phyloP scores from a whole-genome alignment of 1,140 invertebrate species.

The Latrodectus geometricus region DNA sequence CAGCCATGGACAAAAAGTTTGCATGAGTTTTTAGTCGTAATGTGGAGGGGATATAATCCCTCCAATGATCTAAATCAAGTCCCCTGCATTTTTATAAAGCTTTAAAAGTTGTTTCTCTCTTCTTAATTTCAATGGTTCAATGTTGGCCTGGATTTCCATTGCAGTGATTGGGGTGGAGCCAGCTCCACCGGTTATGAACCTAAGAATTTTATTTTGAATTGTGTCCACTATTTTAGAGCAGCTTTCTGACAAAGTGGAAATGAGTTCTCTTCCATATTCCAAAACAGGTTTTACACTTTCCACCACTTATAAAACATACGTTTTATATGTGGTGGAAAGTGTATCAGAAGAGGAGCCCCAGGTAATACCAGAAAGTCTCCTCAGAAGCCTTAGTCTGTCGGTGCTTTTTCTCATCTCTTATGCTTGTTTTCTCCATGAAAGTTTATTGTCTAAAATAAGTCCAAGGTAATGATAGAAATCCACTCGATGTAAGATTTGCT shows the following conservation, averaged over 20 bases:
- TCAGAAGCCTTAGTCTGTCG: background rate
- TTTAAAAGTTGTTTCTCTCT: slow-evolving; percentile 24
- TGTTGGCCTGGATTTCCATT: background rate
- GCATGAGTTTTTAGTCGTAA: background rate
- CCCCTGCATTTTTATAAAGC: background rate
- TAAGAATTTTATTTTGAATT: slow-evolving; percentile 22
- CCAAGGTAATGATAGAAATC: too few relatives aligned
- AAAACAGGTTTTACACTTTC: background rate
- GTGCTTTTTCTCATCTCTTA: background rate
- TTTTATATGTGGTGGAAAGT: background rate
- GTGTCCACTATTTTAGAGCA: slow-evolving; percentile 1
- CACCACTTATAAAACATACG: too few relatives aligned
- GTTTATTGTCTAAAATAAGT: too few relatives aligned
- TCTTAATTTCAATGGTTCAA: slow-evolving; percentile 12
- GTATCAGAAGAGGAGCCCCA: slow-evolving; percentile 1
- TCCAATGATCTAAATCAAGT: background rate
- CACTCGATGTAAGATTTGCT: too few relatives aligned
- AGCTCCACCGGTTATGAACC: slow-evolving; percentile 2
- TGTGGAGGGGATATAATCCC: background rate
- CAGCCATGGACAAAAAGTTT: background rate
- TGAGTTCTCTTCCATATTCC: slow-evolving; percentile 18
- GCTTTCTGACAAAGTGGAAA: slow-evolving; percentile 10
- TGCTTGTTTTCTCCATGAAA: too few relatives aligned
- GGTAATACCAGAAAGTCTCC: background rate
- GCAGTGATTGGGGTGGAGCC: background rate